phyloP scores from a whole-genome alignment of 2,888 invertebrate genomes.

The Formica aserva region DNA sequence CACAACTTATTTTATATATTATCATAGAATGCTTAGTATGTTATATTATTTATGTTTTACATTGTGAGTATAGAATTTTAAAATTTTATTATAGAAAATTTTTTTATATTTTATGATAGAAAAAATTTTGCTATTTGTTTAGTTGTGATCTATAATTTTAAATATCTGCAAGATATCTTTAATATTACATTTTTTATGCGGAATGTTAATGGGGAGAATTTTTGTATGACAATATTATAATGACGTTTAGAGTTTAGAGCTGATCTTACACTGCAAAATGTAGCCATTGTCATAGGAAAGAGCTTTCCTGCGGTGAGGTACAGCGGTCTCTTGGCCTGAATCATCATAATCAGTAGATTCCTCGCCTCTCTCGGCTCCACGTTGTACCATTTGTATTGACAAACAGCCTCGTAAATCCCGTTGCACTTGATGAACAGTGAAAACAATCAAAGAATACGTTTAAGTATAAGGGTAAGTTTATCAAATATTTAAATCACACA shows the following conservation, averaged over 20 bases:
- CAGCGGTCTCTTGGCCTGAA: constrained; percentile 22
- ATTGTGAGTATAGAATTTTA: not conserved
- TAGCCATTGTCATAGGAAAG: constrained; percentile 43
- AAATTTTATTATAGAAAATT: not conserved
- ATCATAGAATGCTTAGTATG: not conserved
- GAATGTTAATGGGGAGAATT: not conserved
- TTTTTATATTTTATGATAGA: not conserved
- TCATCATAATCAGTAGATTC: constrained; percentile 21
- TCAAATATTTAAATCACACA: not conserved
- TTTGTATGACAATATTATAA: not conserved
- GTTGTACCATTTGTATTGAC: constrained; percentile 29
- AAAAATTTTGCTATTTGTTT: not conserved
- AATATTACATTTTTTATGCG: not conserved
- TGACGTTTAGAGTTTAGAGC: not conserved
- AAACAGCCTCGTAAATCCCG: constrained; percentile 6
- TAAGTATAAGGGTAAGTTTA: not conserved
- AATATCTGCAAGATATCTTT: not conserved
- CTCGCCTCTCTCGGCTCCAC: constrained; percentile 11
- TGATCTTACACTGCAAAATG: constrained; percentile 28
- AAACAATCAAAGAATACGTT: not conserved
- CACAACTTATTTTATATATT: not conserved
- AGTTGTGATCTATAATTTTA: not conserved
- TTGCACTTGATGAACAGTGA: constrained; percentile 26
- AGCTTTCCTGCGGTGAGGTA: constrained; percentile 44
- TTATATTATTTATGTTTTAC: not conserved